Percentiles rank a stretch among this genome's conserved stretches.
Conservation (phyloP, 2,797 vertebrate species). For the Anolis apletophallus region DNA sequence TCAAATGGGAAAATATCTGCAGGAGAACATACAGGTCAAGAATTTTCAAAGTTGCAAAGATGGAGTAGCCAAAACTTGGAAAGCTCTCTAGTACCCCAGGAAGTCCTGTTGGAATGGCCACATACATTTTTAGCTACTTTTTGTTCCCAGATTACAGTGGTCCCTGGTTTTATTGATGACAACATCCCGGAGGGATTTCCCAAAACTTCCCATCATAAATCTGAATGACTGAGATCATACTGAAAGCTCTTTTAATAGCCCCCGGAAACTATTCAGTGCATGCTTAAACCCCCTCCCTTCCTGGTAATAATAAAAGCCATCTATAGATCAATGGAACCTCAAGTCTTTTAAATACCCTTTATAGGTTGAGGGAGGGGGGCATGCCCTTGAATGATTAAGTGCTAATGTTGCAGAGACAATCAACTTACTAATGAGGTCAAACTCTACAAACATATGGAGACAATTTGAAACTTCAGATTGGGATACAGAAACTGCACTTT, state of each 20-base stretch:
- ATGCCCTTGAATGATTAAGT: not conserved
- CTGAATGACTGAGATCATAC: not conserved
- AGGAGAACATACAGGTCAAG: too few species aligned
- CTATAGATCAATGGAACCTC: not conserved
- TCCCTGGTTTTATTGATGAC: not conserved
- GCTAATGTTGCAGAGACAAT: not conserved
- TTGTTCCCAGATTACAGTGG: not conserved
- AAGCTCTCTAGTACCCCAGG: not conserved
- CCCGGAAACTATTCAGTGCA: not conserved
- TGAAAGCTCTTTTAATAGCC: not conserved
- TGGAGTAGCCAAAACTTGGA: not conserved
- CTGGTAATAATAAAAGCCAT: not conserved
- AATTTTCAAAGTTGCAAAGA: not conserved
- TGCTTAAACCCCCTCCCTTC: not conserved
- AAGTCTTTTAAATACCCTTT: not conserved
- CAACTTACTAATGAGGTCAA: not conserved
- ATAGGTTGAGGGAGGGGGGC: not conserved
- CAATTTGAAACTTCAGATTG: slow-evolving; percentile 7
- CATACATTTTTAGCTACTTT: not conserved
- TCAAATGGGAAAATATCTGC: not conserved
- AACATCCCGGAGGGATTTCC: not conserved
- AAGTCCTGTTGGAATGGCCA: not conserved
- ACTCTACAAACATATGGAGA: slow-evolving; percentile 30
- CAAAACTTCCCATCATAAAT: not conserved
- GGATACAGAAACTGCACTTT: slow-evolving; percentile 1